These are phyloP conservation scores for Chlorodrepanis virens DNA, from an alignment of 2,113 vertebrate genomes.

Conservation along the genomic window DNA sequence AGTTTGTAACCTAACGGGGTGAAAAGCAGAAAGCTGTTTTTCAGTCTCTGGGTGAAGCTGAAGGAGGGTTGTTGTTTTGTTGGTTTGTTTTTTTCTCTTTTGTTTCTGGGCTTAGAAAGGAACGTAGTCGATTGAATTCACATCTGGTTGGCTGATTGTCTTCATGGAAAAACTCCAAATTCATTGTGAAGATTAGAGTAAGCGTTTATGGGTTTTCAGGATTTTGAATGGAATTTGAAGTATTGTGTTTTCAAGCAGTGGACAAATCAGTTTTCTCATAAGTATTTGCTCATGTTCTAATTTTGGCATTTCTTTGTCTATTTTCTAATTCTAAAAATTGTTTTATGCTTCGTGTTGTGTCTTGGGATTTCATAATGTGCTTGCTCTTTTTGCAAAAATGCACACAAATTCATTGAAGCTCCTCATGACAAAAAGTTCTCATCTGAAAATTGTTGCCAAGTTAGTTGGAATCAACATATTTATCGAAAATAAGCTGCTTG, in stretches of 20 bases:
- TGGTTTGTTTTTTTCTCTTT: not conserved
- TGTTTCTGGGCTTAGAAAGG: slow-evolving; percentile 66
- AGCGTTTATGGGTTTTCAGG: slow-evolving; percentile 72
- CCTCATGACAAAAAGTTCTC: slow-evolving; percentile 39
- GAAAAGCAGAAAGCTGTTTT: not conserved
- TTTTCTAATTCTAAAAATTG: slow-evolving; percentile 72
- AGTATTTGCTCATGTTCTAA: slow-evolving; percentile 76
- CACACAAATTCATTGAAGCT: slow-evolving; percentile 21
- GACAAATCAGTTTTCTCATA: slow-evolving; percentile 74
- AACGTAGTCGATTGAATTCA: slow-evolving; percentile 71
- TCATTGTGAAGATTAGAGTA: slow-evolving; percentile 73
- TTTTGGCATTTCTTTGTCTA: slow-evolving; percentile 68
- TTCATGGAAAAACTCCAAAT: slow-evolving; percentile 75
- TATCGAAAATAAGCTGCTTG: slow-evolving; percentile 35
- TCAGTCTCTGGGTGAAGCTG: not conserved
- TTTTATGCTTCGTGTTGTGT: slow-evolving; percentile 57
- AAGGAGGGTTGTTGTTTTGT: not conserved
- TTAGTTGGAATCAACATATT: slow-evolving; percentile 26
- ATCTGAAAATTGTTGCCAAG: slow-evolving; percentile 24
- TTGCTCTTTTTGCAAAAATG: slow-evolving; percentile 39
- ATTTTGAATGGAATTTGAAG: slow-evolving; percentile 75
- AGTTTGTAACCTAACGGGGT: not conserved
- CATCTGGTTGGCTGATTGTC: slow-evolving; percentile 80
- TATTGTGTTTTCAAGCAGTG: slow-evolving; percentile 76
- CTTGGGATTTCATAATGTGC: slow-evolving; percentile 44